Evolutionary conservation across 1,140 invertebrate species (phyloP).

Genomic region (Diachasmimorpha longicaudata): DNA sequence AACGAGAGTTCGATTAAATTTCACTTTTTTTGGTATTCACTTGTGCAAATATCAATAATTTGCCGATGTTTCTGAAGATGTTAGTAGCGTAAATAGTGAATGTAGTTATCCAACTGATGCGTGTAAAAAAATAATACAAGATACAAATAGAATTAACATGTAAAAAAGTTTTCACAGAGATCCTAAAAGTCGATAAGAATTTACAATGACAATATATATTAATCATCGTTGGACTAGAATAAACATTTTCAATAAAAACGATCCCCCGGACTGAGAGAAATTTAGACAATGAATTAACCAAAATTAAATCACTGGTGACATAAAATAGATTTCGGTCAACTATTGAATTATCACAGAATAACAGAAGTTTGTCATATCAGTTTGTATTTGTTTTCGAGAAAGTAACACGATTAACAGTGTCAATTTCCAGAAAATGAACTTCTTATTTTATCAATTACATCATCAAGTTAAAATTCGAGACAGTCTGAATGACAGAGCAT

Average conservation of each 20-base stretch:
- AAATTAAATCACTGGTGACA: neutral
- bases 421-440: neutral
- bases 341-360: slow-evolving; percentile 4
- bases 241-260: slow-evolving; percentile 14
- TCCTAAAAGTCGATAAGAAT: neutral
- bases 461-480: neutral
- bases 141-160: neutral
- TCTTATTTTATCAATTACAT: neutral
- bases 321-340: neutral
- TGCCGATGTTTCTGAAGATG: neutral
- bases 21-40: slow-evolving; percentile 19
- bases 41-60: neutral
- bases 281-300: slow-evolving; percentile 36
- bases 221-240: neutral
- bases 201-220: neutral
- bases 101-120: neutral
- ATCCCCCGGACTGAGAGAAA: slow-evolving; percentile 41
- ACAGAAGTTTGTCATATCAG: neutral
- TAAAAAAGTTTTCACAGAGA: neutral
- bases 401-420: neutral
- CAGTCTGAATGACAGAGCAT: neutral
- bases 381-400: neutral
- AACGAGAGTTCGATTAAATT: slow-evolving; percentile 37
- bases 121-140: neutral
- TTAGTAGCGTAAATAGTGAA: neutral